Evolutionary conservation across 2,888 invertebrate genomes (phyloP), one percentile per base, ranked within the genome.

Genomic region (Drosophila nigritarsus): DNA sequence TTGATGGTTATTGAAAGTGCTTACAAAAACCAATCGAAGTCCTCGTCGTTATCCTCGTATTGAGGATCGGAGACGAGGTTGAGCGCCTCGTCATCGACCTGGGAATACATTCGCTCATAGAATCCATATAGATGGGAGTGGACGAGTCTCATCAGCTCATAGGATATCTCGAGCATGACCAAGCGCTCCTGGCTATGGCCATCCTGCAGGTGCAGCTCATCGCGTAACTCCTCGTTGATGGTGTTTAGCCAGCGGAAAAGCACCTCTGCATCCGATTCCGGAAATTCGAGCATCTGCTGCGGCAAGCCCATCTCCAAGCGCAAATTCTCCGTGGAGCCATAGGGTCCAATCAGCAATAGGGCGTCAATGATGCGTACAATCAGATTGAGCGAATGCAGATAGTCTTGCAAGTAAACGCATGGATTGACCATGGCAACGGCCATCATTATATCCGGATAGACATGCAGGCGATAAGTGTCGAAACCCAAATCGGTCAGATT

Each of bases 181-280:
- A 82, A 55, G n/a, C 80, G 80, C 29, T 82, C 82, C 8, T 65
- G 54, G 0, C 56, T 55, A 5, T 48, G 54, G 0, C 32, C 63
- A 53, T 88, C 83, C 6, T 18, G 55, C 18, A 51, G 13, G 7
- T 62, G 27, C 13, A 85, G 18, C 48, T 70, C 82, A 0, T 55
- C 40, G 13, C 69, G 72, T 56, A 88, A n/a, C 15, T 79, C 86
- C 4, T 70, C 51, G 18, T 61, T 59, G 5, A 88, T 75, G 11
- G 50, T 58, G 38, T 50, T 82, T 0, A 88, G 83, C 88, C 82
- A 82, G 50, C 82, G 86, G 7, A 85, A 85, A 0, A 88, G 45
- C 1, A 70, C 67, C 0, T 49, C 29, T 0, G 86, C 67, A 38
- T 88, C 88, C 9, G 70, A 58, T 32, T 42, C 56, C 30, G 83